These are phyloP conservation scores for Podarcis siculus DNA, from an alignment of 2,797 vertebrate genomes.

Conservation along the genomic window DNA sequence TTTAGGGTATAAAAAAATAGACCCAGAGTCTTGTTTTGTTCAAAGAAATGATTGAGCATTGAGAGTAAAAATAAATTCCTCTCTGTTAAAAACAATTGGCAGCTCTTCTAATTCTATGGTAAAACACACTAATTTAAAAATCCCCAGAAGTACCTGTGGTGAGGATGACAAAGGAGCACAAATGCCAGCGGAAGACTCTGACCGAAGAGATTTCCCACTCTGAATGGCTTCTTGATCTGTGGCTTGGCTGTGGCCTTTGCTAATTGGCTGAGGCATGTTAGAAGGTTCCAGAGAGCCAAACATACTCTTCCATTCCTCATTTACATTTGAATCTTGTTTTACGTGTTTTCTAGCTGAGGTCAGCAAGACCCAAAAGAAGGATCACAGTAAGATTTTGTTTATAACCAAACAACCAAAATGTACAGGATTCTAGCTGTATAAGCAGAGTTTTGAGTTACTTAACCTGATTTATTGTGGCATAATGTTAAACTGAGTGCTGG, in stretches of 20 bases:
- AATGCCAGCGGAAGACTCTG: conserved; percentile 82
- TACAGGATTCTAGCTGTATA: conserved; percentile 5
- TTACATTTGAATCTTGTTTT: conserved; percentile 95
- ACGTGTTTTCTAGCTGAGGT: conserved; percentile 90
- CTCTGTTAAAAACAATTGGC: not conserved
- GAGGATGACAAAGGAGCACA: conserved; percentile 81
- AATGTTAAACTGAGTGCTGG: not conserved
- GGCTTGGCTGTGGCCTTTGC: conserved; percentile 75
- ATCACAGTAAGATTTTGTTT: not conserved
- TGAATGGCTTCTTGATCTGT: conserved; percentile 77
- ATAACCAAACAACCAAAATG: not conserved
- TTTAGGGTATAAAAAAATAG: not conserved
- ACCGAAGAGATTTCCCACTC: conserved; percentile 79
- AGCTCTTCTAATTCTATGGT: not conserved
- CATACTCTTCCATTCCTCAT: conserved; percentile 99
- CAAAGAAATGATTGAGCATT: not conserved
- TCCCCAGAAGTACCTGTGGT: conserved; percentile 79
- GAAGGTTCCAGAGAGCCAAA: conserved; percentile 95
- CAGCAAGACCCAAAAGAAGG: not conserved
- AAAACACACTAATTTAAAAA: not conserved
- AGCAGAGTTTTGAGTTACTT: not conserved
- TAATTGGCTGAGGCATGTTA: conserved; percentile 77
- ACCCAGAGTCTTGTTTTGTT: not conserved
- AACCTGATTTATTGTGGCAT: not conserved
- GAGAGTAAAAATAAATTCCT: not conserved